phyloP scores from a whole-genome alignment of 1,140 invertebrate species.

The Dendrolimus kikuchii region DNA sequence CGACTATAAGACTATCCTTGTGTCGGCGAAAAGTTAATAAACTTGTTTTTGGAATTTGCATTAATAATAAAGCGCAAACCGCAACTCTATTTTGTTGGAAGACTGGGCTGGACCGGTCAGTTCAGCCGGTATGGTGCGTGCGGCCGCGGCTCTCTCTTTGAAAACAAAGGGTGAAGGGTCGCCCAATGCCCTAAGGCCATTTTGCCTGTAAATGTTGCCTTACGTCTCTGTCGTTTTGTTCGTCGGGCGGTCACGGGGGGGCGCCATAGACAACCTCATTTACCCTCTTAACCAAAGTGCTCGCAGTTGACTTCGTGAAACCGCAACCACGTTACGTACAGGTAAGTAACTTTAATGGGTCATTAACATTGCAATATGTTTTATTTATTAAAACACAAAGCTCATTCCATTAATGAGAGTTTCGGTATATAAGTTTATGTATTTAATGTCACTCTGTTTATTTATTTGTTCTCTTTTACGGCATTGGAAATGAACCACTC shows the following conservation, averaged over 20 bases:
- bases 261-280: conserved; percentile 43
- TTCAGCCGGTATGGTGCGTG: conserved; percentile 28
- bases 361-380: conserved; percentile 43
- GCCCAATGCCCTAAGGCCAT: conserved; percentile 46
- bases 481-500: too few species aligned
- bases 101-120: conserved; percentile 13
- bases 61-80: conserved; percentile 23
- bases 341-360: conserved; percentile 53
- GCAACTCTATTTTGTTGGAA: conserved; percentile 21
- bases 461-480: too few species aligned
- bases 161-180: conserved; percentile 56
- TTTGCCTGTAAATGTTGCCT: conserved; percentile 58
- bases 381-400: conserved; percentile 23
- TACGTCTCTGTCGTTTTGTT: conserved; percentile 53
- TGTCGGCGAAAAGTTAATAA: conserved; percentile 15
- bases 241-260: conserved; percentile 40
- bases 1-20: neutral
- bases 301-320: conserved; percentile 46
- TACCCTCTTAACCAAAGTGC: conserved; percentile 43
- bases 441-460: too few species aligned
- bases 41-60: conserved; percentile 19
- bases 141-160: conserved; percentile 26
- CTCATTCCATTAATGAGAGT: conserved; percentile 27
- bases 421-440: conserved; percentile 10
- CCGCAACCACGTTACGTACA: conserved; percentile 38